Evolutionary conservation across 2,797 vertebrate genomes (phyloP).

Genomic region (Sebastes iracundus): DNA sequence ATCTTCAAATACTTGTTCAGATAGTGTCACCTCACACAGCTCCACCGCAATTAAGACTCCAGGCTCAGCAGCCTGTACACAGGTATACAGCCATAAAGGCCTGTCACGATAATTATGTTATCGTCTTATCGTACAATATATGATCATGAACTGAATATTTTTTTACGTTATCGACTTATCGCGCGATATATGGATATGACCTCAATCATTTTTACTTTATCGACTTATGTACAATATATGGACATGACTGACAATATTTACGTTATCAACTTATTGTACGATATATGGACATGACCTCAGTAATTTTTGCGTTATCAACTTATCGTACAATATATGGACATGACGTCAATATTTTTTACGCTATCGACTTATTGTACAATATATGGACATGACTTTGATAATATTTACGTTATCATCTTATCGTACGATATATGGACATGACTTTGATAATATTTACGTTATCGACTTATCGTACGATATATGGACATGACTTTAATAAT

Average conservation of each 20-base stretch:
- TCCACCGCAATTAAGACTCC: not conserved
- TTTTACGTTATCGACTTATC: no score
- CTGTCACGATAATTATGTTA: not conserved
- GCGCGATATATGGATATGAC: no score
- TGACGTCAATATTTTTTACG: fast-evolving
- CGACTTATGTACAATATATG: no score
- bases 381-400: fast-evolving
- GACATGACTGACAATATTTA: no score
- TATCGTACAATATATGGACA: no score
- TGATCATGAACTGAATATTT: no score
- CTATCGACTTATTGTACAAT: no score
- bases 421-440: no score
- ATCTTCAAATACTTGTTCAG: not conserved
- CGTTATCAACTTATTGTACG: no score
- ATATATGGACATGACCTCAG: fast-evolving
- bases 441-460: fast-evolving
- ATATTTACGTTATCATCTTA: no score
- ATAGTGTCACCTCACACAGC: not conserved
- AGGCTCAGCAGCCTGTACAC: not conserved
- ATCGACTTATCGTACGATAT: fast-evolving
- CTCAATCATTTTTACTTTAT: no score
- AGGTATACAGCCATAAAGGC: not conserved
- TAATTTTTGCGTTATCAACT: fast-evolving
- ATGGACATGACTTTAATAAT: no score
- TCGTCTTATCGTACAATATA: fast-evolving